phyloP scores from a whole-genome alignment of 2,888 invertebrate genomes.

The Drosophila cognata region DNA sequence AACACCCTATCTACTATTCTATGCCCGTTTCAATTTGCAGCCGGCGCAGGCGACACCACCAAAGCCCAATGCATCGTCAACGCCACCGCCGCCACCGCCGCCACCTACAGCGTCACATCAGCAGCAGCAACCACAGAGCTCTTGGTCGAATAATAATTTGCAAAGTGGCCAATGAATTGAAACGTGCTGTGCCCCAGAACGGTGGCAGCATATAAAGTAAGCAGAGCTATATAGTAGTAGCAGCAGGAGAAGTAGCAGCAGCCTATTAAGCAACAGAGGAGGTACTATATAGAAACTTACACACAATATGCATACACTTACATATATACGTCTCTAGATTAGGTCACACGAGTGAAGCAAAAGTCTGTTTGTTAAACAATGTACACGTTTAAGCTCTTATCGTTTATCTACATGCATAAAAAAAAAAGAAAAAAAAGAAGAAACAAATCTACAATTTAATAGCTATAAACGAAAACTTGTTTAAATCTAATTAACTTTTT shows the following conservation, averaged over 20 bases:
- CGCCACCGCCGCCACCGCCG: conserved; percentile 70
- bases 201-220: conserved; percentile 22
- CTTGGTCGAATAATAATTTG: conserved; percentile 82
- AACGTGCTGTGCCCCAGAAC: conserved; percentile 21
- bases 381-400: conserved; percentile 79
- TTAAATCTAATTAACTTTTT: conserved; percentile 63
- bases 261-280: neutral
- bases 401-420: conserved; percentile 79
- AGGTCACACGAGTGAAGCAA: conserved; percentile 67
- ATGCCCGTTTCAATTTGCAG: conserved; percentile 88
- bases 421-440: neutral
- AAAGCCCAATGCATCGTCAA: conserved; percentile 59
- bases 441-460: conserved; percentile 39
- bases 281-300: conserved; percentile 27
- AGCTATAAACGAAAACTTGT: conserved; percentile 54
- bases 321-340: conserved; percentile 64
- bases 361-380: conserved; percentile 80
- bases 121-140: conserved; percentile 64
- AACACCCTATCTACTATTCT: conserved; percentile 94
- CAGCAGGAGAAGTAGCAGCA: neutral
- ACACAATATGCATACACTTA: conserved; percentile 31
- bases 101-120: conserved; percentile 28
- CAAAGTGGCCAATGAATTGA: conserved; percentile 60
- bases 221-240: conserved; percentile 16
- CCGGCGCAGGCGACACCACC: conserved; percentile 50